Evolutionary conservation across 2,797 vertebrate species (phyloP).

Genomic region (Notolepis coatsorum): DNA sequence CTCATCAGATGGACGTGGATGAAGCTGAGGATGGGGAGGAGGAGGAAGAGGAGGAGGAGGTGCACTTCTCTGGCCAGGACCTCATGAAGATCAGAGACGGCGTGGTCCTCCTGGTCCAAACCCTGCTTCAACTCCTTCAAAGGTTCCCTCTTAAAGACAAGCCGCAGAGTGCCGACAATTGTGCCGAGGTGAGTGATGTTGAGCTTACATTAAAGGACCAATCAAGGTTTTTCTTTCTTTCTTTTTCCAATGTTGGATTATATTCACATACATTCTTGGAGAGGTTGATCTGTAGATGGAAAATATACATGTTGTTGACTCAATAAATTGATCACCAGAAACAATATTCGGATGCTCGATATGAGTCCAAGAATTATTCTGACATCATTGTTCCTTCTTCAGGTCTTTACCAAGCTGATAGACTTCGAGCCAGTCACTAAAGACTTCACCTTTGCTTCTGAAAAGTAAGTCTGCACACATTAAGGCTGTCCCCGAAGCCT

Average conservation of each 20-base stretch:
- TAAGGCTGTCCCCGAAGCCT: too few species aligned
- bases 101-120: slow-evolving; percentile 83
- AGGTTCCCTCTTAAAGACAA: slow-evolving; percentile 88
- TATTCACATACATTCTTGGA: too few species aligned
- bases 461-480: slow-evolving; percentile 76
- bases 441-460: slow-evolving; percentile 68
- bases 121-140: slow-evolving; percentile 86
- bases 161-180: slow-evolving; percentile 81
- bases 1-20: slow-evolving; percentile 66
- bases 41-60: slow-evolving; percentile 75
- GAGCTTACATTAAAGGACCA: too few species aligned
- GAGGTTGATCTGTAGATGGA: too few species aligned
- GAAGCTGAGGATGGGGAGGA: slow-evolving; percentile 75
- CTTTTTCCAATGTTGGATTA: too few species aligned
- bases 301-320: too few species aligned
- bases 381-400: slow-evolving; percentile 38
- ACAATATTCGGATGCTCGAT: background rate
- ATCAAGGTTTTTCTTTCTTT: too few species aligned
- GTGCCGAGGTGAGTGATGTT: slow-evolving; percentile 90
- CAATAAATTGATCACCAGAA: too few species aligned
- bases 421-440: slow-evolving; percentile 84
- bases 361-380: background rate
- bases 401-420: slow-evolving; percentile 89
- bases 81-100: slow-evolving; percentile 82
- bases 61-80: slow-evolving; percentile 84